Base-by-base conservation (phyloP, 2,888 invertebrate genomes). In the Trissolcus japonicus region DNA sequence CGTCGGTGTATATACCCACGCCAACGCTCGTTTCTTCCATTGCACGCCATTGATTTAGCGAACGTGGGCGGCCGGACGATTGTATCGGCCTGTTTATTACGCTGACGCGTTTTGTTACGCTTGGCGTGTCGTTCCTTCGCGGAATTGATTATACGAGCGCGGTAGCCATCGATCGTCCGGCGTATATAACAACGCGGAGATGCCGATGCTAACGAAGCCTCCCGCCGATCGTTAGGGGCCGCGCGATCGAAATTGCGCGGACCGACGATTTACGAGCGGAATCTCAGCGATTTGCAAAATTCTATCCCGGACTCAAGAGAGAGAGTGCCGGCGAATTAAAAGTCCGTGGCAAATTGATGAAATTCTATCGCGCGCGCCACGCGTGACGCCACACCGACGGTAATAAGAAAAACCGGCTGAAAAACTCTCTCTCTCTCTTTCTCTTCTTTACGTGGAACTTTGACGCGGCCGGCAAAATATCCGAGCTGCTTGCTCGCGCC, bases 31-130 rank as follows among this genome's bases (percentile, higher is more conserved):
- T 35, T 35, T 35, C 35, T 35, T 35, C 9, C 35, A 35, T 11
- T 35, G 35, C 35, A 35, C 35, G 35, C 35, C 35, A 35, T 35
- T 35, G 35, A 35, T 35, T 35, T 35, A 35, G 35, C 51, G 25
- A 55, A 56, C 63, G 71, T 72, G 43, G 71, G 71, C 71, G 71
- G 63, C 51, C 46, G 56, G 60, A 43, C 71, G 69, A 61, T 69
- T 50, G 40, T 35, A 69, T 69, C 69, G 61, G 61, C 51, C 21
- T 41, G 63, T 63, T 72, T 59, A 63, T 72, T 56, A 63, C 40
- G 51, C 43, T 35, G 57, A 65, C 72, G 54, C 53, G 40, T 65
- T 65, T 65, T 57, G 57, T 65, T 67, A 21, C 67, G 54, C 62
- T 51, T 51, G 53, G 35, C 21, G 46, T 65, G 35, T 46, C 48